These are phyloP conservation scores for Rhyacophila brunnea DNA, from an alignment of 1,140 invertebrate genomes.

Conservation along the genomic window DNA sequence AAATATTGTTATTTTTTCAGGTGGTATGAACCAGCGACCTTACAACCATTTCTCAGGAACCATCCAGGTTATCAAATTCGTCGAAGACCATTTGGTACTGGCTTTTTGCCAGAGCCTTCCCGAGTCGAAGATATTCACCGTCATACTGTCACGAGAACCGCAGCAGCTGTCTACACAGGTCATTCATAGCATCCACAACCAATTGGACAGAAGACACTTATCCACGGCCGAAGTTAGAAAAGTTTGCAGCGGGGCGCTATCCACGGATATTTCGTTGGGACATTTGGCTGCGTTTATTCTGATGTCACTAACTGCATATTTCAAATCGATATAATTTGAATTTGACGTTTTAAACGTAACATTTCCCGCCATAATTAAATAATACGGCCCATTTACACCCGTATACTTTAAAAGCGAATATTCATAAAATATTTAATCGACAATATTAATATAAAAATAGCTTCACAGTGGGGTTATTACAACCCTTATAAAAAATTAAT, in stretches of 20 bases:
- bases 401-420: too few relatives aligned
- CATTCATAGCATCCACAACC: slow-evolving; percentile 63
- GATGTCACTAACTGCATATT: slow-evolving; percentile 10
- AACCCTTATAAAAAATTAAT: too few relatives aligned
- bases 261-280: slow-evolving; percentile 6
- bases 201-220: slow-evolving; percentile 62
- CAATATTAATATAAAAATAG: too few relatives aligned
- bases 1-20: slow-evolving; percentile 9
- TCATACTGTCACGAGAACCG: slow-evolving; percentile 65
- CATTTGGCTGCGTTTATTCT: slow-evolving; percentile 11
- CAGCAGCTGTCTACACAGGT: slow-evolving; percentile 55
- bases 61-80: slow-evolving; percentile 74
- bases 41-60: slow-evolving; percentile 70
- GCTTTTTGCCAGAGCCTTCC: slow-evolving; percentile 68
- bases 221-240: slow-evolving; percentile 58
- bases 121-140: slow-evolving; percentile 63
- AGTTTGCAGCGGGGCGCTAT: slow-evolving; percentile 53
- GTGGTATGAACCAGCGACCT: slow-evolving; percentile 19
- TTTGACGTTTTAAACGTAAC: neutral
- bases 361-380: neutral
- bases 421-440: too few relatives aligned
- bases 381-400: too few relatives aligned
- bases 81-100: slow-evolving; percentile 69
- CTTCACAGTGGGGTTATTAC: too few relatives aligned
- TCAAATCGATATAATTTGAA: slow-evolving; percentile 16